Conservation (phyloP, 2,888 invertebrate genomes). For the Pseudococcus viburni region DNA sequence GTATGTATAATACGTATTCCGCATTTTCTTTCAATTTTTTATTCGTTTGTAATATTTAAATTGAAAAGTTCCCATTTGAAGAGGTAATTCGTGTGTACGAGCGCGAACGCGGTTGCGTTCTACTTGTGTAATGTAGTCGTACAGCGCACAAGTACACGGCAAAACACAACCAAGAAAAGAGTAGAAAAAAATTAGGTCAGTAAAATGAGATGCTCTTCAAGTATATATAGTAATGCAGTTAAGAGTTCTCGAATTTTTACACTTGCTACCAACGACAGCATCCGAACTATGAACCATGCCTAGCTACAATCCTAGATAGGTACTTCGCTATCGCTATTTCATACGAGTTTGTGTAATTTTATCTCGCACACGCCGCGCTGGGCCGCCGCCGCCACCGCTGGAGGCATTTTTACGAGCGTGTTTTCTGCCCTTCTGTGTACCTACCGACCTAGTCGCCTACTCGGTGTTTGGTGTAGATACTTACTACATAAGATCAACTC, state of each 20-base stretch:
- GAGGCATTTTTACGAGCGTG: not conserved
- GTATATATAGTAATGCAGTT: not conserved
- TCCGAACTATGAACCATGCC: not conserved
- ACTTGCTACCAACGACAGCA: not conserved
- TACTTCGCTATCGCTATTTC: too few species aligned
- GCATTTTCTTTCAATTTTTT: slow-evolving; percentile 17
- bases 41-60: slow-evolving; percentile 22
- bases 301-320: too few species aligned
- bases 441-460: not conserved
- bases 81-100: not conserved
- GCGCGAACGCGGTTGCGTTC: not conserved
- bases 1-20: not conserved
- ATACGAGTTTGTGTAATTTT: not conserved
- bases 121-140: not conserved
- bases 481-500: not conserved
- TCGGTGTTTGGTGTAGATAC: too few species aligned
- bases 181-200: not conserved
- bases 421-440: not conserved
- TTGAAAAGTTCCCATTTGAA: slow-evolving; percentile 22
- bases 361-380: not conserved
- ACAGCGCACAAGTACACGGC: not conserved
- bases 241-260: not conserved
- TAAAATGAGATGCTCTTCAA: not conserved
- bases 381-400: not conserved
- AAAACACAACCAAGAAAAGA: not conserved